These are phyloP conservation scores for Leucoma salicis DNA, from an alignment of 2,888 invertebrate genomes.

Conservation along the genomic window DNA sequence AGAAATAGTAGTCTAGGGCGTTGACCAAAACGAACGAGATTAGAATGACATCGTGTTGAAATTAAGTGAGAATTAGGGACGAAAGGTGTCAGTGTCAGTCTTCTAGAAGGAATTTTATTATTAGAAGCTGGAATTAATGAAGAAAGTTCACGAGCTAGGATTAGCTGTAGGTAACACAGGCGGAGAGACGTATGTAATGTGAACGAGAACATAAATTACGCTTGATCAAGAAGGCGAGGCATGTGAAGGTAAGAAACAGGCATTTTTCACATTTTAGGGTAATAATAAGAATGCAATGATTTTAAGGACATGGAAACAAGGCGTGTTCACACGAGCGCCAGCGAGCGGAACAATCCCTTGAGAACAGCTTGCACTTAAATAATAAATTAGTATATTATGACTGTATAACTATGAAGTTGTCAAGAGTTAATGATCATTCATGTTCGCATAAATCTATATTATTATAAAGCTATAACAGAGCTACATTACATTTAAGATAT, in stretches of 20 bases:
- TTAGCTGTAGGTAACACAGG: no score
- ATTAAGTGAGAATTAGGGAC: slow-evolving; percentile 3
- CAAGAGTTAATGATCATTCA: slow-evolving; percentile 1
- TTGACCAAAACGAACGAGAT: slow-evolving; percentile 24
- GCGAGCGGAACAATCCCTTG: slow-evolving; percentile 31
- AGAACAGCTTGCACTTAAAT: slow-evolving; percentile 15
- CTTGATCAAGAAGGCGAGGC: no score
- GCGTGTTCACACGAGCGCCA: slow-evolving; percentile 33
- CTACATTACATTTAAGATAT: no score
- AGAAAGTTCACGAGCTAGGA: no score
- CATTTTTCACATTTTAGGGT: slow-evolving; percentile 7
- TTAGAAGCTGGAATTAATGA: no score
- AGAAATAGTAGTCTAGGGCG: slow-evolving; percentile 22
- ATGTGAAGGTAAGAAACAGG: no score
- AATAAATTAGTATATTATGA: slow-evolving; percentile 4
- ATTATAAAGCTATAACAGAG: no score
- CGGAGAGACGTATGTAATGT: no score
- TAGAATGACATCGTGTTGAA: slow-evolving; percentile 12
- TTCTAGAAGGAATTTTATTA: no score
- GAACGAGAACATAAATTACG: no score
- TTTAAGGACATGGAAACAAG: slow-evolving; percentile 14
- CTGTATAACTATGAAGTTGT: slow-evolving; percentile 4
- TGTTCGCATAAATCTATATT: no score
- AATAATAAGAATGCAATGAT: slow-evolving; percentile 10
- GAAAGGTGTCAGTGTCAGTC: not conserved